Base-by-base conservation (phyloP, 2,113 vertebrate genomes). In the Penelope pileata region DNA sequence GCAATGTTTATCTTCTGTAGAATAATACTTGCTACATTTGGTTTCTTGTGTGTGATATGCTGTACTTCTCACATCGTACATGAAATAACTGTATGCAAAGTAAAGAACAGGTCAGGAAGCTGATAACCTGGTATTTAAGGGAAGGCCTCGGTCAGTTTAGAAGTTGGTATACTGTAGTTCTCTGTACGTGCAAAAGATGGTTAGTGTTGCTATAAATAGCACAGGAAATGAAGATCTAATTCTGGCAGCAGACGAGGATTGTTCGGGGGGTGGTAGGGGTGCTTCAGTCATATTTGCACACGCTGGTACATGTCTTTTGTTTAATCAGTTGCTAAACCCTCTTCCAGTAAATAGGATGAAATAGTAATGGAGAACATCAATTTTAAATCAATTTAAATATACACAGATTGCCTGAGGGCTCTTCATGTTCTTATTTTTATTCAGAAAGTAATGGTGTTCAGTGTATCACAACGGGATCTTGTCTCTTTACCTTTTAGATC, bases 261-360 rank as follows among this genome's bases (percentile, higher is more conserved):
- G 83, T 38, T 72, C 67, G 24, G 21, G 43, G 23, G 40, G 5
- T 16, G 19, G 26, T 72, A 72, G n/a, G 29, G 54, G 34, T n/a
- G 50, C 48, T 74, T 66, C 10, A 59, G 4, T 54, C 64, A 27
- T 18, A 34, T 73, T 79, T 30, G 54, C 27, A 38, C 3, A 5
- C 91, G 51, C 47, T 7, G 40, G 9, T 36, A 48, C 60, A 32
- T 1, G 29, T 30, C 59, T 89, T 66, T 58, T 93, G 47, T 58
- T 91, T 82, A 62, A 43, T 81, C 93, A 72, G 30, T 89, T 93
- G 50, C 80, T 83, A 32, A 88, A 26, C 66, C 36, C 19, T 82
- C 50, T 87, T 51, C 74, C 27, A 30, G 91, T 91, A 79, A 66
- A 78, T 2, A 45, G 60, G 18, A 64, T 62, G 73, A 81, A 88